A percentile compares a stretch with the other conserved stretches of the same genome.
These are phyloP conservation scores for Podiceps cristatus DNA, from an alignment of 2,113 vertebrate species.

Conservation along the genomic window DNA sequence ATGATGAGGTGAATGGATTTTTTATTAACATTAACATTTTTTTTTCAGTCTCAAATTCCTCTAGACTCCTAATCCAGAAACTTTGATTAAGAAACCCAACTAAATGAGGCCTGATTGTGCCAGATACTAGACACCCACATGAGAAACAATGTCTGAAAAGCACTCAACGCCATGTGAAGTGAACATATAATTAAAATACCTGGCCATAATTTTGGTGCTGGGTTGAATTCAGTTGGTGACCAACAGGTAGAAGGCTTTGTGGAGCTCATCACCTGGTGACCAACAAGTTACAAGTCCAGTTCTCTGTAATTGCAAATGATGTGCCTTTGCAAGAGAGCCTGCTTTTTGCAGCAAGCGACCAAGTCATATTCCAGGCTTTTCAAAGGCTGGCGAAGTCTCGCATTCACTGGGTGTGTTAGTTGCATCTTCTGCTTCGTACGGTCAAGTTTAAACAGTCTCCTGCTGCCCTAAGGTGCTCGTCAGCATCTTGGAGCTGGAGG, in stretches of 20 bases:
- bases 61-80: background rate
- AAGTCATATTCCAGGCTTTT: background rate
- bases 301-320: background rate
- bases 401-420: background rate
- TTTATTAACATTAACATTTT: background rate
- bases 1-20: background rate
- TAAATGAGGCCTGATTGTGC: background rate
- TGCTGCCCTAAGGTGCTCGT: background rate
- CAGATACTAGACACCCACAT: background rate
- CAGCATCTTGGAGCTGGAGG: background rate
- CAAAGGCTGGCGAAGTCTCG: background rate
- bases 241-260: background rate
- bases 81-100: background rate
- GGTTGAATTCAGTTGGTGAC: background rate
- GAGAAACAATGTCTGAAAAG: background rate
- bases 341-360: background rate
- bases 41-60: background rate
- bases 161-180: accelerated
- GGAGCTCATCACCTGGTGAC: background rate
- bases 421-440: background rate
- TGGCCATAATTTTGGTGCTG: background rate
- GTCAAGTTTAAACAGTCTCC: background rate
- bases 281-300: background rate
- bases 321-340: background rate
- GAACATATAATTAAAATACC: constrained; percentile 1